phyloP scores from a whole-genome alignment of 1,140 invertebrate species.

The Phthorimaea operculella region DNA sequence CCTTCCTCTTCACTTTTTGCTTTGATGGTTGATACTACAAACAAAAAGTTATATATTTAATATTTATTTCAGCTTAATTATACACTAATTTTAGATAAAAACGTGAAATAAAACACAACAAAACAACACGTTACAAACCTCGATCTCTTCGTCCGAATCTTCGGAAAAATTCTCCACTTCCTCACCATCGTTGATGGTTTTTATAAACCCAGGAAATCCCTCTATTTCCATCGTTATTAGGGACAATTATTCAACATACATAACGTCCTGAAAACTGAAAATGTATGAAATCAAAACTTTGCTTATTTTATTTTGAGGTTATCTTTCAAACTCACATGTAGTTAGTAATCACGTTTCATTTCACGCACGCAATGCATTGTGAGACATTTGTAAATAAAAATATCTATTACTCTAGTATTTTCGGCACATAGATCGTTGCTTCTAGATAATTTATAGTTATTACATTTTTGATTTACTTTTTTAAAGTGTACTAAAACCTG shows the following conservation, averaged over 20 bases:
- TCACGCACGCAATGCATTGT: neutral
- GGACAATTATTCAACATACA: constrained; percentile 1
- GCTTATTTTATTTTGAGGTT: constrained; percentile 20
- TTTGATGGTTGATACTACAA: constrained; percentile 82
- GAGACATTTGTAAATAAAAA: too few relatives aligned
- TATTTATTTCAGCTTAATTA: neutral
- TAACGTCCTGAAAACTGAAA: neutral
- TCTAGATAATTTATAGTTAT: too few relatives aligned
- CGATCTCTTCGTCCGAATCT: constrained; percentile 83
- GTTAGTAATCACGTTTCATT: constrained; percentile 12
- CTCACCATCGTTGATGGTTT: constrained; percentile 82
- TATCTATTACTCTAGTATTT: too few relatives aligned
- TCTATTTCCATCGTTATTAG: constrained; percentile 25
- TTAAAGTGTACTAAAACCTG: too few relatives aligned
- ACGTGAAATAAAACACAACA: neutral
- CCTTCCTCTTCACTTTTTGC: constrained; percentile 75
- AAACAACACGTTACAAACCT: constrained; percentile 67
- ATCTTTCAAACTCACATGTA: constrained; percentile 29
- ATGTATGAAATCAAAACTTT: constrained; percentile 11
- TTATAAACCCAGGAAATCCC: constrained; percentile 46
- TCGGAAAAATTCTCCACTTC: constrained; percentile 82
- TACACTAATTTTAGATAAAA: too few relatives aligned
- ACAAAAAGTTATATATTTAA: neutral
- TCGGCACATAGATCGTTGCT: too few relatives aligned
- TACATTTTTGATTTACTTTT: too few relatives aligned